These are phyloP conservation scores for Passer montanus DNA, from an alignment of 2,113 vertebrate genomes.

Conservation along the genomic window DNA sequence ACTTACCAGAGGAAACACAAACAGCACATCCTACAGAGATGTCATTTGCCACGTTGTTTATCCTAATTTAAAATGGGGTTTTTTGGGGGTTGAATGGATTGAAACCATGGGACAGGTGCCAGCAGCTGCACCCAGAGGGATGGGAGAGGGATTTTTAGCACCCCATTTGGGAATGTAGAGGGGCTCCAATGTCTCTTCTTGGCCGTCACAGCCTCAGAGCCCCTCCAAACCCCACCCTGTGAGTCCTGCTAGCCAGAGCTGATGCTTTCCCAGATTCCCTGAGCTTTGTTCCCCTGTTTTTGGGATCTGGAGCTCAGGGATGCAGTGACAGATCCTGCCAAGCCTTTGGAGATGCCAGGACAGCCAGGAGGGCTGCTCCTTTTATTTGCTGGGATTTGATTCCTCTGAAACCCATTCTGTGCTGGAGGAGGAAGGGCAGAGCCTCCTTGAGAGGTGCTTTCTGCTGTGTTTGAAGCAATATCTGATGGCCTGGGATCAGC, in stretches of 20 bases:
- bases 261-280: not conserved
- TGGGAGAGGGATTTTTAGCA: not conserved
- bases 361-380: not conserved
- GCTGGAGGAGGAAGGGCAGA: not conserved
- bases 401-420: accelerated
- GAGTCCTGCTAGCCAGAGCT: not conserved
- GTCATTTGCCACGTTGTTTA: not conserved
- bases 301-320: not conserved
- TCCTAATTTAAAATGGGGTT: not conserved
- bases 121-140: not conserved
- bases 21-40: not conserved
- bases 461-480: not conserved
- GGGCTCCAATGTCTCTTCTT: not conserved
- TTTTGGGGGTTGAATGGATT: not conserved
- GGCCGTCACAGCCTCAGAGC: not conserved
- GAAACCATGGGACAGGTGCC: accelerated
- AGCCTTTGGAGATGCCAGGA: not conserved
- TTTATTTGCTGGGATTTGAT: not conserved
- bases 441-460: not conserved
- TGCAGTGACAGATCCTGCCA: not conserved
- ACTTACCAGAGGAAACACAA: not conserved
- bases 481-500: not conserved
- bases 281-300: not conserved
- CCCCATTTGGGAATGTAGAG: not conserved
- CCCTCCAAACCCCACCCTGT: not conserved